Base-by-base conservation (phyloP, 2,888 invertebrate genomes). In the Cephus rjabovi region DNA sequence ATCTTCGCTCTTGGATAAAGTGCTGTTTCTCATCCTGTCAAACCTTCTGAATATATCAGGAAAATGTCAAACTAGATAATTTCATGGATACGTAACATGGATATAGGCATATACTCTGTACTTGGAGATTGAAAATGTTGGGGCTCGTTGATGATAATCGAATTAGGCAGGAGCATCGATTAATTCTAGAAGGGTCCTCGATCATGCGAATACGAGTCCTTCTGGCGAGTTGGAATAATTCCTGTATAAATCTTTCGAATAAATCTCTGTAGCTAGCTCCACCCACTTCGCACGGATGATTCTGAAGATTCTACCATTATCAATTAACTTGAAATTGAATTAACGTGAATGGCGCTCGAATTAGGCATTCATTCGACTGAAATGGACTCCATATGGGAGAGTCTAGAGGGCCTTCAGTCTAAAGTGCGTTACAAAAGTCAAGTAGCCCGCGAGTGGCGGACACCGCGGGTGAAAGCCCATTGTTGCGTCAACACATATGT, bases 401-500 rank as follows among this genome's bases (percentile, higher is more conserved):
- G 71, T 69, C 74, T 76, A 75, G 77, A 76, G 75, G 77, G 79
- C 77, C 78, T 74, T 81, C 79, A 73, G 71, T 71, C 71, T 74
- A 84, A 84, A 86, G 81, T 79, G 79, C 80, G 83, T 83, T 83
- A 83, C 81, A 78, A 81, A 79, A 87, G 87, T 87, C 86, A 86
- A 89, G 87, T 84, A 83, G 81, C 79, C 56, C 80, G 78, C 77
- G 83, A 71, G 33, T 71, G 71, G 34, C 81, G 84, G 71, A 85
- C 74, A 80, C 82, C 83, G 83, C 85, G 81, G 86, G 85, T 83
- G 77, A 83, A 86, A 89, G 56, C 56, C 89, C 90, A 89, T 88
- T 91, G 91, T 91, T 90, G 91, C 85, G 86, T 83, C 90, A 91
- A 91, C 90, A 90, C 90, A 90, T 90, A 90, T 90, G 91, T 89